These are phyloP conservation scores for Zaprionus bogoriensis DNA, from an alignment of 2,888 invertebrate species.

Conservation along the genomic window DNA sequence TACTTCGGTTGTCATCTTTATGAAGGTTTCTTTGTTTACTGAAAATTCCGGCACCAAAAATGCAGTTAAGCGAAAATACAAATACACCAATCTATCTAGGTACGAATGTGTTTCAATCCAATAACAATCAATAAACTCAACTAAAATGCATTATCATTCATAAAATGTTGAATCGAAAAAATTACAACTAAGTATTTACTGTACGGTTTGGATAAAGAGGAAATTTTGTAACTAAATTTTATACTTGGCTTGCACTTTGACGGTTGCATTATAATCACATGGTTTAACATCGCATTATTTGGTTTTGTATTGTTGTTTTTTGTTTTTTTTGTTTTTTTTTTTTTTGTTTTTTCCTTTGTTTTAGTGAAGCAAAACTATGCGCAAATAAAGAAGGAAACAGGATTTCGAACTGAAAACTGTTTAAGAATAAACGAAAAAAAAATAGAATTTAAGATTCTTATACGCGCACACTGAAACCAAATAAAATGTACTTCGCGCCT, in stretches of 20 bases:
- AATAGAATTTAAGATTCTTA: not conserved
- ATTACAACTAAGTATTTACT: conserved; percentile 79
- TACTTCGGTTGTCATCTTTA: not conserved
- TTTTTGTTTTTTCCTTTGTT: conserved; percentile 40
- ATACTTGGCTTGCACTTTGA: conserved; percentile 74
- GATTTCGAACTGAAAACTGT: conserved; percentile 19
- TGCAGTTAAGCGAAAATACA: conserved; percentile 62
- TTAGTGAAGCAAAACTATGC: conserved; percentile 59
- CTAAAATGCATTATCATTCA: conserved; percentile 77
- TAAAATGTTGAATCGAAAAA: conserved; percentile 71
- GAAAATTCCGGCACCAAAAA: conserved; percentile 49
- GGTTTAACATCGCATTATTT: conserved; percentile 58
- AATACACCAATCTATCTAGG: conserved; percentile 63
- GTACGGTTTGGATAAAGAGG: conserved; percentile 81
- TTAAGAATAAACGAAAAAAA: conserved; percentile 16
- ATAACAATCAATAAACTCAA: conserved; percentile 76
- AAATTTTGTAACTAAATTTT: conserved; percentile 81
- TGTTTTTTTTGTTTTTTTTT: conserved; percentile 15
- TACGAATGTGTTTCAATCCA: conserved; percentile 36
- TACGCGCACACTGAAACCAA: not conserved
- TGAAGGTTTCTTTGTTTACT: not conserved
- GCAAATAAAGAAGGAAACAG: conserved; percentile 36
- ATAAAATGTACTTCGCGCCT: not conserved
- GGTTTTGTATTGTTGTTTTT: conserved; percentile 24
- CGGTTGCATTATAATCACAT: conserved; percentile 57